Base-by-base conservation (phyloP, 2,888 invertebrate species). In the Trimorus sp. region DNA sequence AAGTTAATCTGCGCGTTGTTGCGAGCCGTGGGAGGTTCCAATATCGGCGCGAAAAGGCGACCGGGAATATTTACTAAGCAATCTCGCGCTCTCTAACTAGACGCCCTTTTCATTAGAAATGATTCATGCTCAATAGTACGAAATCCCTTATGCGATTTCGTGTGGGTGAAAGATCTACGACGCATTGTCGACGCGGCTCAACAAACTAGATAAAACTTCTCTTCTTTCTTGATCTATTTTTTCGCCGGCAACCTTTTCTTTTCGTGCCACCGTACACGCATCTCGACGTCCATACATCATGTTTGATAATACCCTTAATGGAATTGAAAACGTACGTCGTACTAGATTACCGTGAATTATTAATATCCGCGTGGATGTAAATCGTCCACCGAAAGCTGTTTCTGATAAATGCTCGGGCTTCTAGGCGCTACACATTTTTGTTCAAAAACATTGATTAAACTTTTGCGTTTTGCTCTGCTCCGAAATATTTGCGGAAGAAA, bases 41-140 rank as follows among this genome's bases (percentile, higher is more conserved):
- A 68, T 68, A 68, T 69, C 45, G 48, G 16, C 14, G 15, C 48
- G 48, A 58, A 70, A 60, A 60, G 51, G 51, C 58, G 48, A 48
- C 3, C 40, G 48, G 37, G 49, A 60, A 60, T 70, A 70, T 70
- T 70, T 70, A 60, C 70, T 60, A 70, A 59, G 60, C 48, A 56
- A 53, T 60, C 40, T 42, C 16, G 51, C 26, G 60, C 56, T 51
- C 62, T 66, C 40, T 40, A 66, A 76, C 69, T 53, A 69, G 53
- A 77, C 63, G 77, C 62, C 58, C 63, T 77, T 73, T 65, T 70
- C 77, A 70, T 77, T 77, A 77, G 70, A 59, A 56, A 56, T 77
- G 77, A 77, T 77, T 70, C 77, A 77, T 77, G 70, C 63, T 49
- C 65, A 51, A 77, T 70, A 36, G 62, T 54, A 53, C 59, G 56